These are phyloP conservation scores for Odontothrips loti DNA, from an alignment of 2,888 invertebrate species.

Conservation along the genomic window DNA sequence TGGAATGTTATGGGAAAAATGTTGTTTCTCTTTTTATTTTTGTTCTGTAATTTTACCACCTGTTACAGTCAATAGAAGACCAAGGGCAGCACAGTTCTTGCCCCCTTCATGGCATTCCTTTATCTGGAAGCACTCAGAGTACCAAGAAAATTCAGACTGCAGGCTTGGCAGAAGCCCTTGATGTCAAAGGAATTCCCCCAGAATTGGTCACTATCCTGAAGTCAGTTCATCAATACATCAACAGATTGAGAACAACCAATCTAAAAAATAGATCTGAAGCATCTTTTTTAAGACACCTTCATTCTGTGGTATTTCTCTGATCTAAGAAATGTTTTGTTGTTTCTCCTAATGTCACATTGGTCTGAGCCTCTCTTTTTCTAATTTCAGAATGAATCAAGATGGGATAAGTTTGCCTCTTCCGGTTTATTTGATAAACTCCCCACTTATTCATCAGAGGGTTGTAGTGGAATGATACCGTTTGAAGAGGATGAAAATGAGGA, in stretches of 20 bases:
- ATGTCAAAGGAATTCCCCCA: constrained; percentile 3
- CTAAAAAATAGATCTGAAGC: not conserved
- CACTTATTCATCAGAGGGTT: not conserved
- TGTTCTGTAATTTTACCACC: no score
- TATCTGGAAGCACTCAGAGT: not conserved
- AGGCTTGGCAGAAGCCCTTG: constrained; percentile 2
- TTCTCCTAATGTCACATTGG: not conserved
- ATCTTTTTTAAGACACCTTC: constrained; percentile 5
- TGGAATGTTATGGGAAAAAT: no score
- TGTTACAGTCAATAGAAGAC: not conserved
- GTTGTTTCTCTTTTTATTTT: no score
- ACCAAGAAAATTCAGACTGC: not conserved
- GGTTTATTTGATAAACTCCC: not conserved
- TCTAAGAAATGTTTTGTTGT: not conserved
- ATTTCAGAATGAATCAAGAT: not conserved
- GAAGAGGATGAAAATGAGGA: not conserved
- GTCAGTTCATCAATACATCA: constrained; percentile 10
- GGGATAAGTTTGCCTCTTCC: not conserved
- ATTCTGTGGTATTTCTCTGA: not conserved
- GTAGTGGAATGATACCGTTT: not conserved
- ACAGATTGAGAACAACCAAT: not conserved
- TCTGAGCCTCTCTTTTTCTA: not conserved
- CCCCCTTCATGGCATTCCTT: not conserved
- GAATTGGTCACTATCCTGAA: not conserved
- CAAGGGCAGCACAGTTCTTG: not conserved